Conservation (phyloP, 2,888 invertebrate species). For the Ctenicera cuprea region DNA sequence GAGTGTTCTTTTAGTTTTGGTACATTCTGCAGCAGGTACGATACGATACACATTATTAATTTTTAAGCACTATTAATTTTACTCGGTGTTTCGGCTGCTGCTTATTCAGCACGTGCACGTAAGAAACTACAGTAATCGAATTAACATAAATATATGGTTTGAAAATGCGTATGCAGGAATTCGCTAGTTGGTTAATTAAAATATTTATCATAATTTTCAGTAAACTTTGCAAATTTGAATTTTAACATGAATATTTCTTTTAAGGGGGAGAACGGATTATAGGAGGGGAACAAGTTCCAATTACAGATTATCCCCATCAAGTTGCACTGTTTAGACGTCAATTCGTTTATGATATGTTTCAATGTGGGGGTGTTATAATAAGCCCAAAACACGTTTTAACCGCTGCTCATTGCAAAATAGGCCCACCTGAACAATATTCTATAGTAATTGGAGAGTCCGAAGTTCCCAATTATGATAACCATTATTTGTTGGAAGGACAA, state of each 20-base stretch:
- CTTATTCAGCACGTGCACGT: no score
- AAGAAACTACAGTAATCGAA: no score
- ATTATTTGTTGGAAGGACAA: not conserved
- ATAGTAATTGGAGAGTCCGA: not conserved
- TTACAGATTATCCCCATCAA: slow-evolving; percentile 1
- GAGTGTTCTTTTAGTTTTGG: no score
- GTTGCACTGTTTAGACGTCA: not conserved
- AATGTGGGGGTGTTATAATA: not conserved
- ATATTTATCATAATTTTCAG: no score
- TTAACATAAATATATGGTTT: not conserved
- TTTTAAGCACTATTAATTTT: no score
- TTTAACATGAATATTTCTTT: not conserved
- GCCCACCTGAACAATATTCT: not conserved
- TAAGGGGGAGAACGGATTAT: not conserved
- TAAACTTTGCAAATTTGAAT: no score
- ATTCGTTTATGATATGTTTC: not conserved
- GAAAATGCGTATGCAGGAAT: no score
- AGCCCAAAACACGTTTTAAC: not conserved
- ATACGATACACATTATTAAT: no score
- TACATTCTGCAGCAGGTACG: no score
- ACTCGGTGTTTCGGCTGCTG: no score
- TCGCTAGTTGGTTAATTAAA: no score
- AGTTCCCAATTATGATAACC: not conserved
- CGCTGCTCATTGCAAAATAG: slow-evolving; percentile 1
- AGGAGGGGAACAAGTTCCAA: not conserved